These are phyloP conservation scores for Cheumatopsyche charites DNA, from an alignment of 1,140 invertebrate genomes.

Conservation along the genomic window DNA sequence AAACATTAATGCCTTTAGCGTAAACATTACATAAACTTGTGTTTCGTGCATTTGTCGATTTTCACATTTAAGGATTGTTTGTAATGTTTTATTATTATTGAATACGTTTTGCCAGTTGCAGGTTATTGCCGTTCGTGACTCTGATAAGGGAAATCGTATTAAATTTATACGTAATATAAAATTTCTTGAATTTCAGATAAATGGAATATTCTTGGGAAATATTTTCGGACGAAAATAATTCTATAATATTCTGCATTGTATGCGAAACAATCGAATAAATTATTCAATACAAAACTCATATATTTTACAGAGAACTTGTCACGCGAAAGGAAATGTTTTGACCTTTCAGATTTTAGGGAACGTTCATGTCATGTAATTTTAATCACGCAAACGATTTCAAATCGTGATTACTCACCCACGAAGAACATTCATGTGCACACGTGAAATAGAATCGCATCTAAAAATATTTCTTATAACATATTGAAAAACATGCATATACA, in stretches of 20 bases:
- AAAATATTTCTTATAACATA: no score
- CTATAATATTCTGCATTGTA: no score
- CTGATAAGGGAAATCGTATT: neutral
- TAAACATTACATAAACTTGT: neutral
- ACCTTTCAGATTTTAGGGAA: slow-evolving; percentile 10
- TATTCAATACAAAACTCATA: no score
- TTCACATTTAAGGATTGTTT: neutral
- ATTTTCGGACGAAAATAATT: no score
- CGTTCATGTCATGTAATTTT: slow-evolving; percentile 16
- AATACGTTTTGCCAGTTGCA: neutral
- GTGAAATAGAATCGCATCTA: no score
- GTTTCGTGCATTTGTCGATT: neutral
- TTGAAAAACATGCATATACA: no score
- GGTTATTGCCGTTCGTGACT: neutral
- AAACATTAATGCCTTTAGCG: slow-evolving; percentile 4
- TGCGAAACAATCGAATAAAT: no score
- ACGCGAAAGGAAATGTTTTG: slow-evolving; percentile 11
- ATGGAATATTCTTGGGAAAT: no score
- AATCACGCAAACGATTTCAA: slow-evolving; percentile 20
- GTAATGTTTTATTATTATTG: neutral
- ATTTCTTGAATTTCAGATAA: no score
- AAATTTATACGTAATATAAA: no score
- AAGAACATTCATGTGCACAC: no score
- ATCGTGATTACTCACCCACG: neutral
- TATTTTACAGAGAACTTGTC: neutral